A percentile compares a stretch with the other conserved stretches of the same genome.
These are phyloP conservation scores for Elephantulus edwardii DNA, from an alignment of 2,113 vertebrate species.

Conservation along the genomic window DNA sequence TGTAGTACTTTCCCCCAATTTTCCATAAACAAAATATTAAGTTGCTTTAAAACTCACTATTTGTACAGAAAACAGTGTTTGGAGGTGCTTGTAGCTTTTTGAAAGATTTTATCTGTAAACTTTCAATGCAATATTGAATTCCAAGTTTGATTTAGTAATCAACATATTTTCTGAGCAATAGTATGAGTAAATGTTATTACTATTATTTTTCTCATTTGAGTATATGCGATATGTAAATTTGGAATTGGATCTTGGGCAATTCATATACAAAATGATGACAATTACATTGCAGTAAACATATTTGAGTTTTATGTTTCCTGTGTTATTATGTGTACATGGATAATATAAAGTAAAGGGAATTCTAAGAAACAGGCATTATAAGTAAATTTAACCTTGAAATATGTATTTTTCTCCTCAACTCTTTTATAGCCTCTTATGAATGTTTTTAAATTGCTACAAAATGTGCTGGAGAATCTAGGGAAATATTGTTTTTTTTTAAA, in stretches of 20 bases:
- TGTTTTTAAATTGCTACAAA: conserved; percentile 40
- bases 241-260: conserved; percentile 41
- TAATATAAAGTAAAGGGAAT: conserved; percentile 48
- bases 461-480: conserved; percentile 11
- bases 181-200: conserved; percentile 45
- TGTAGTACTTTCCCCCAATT: neutral
- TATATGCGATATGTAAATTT: conserved; percentile 51
- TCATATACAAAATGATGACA: conserved; percentile 51
- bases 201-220: conserved; percentile 17
- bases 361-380: conserved; percentile 21
- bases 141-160: conserved; percentile 34
- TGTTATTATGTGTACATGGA: neutral
- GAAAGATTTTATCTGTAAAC: neutral
- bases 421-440: conserved; percentile 8
- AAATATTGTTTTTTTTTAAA: conserved; percentile 38
- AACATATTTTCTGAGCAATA: conserved; percentile 40
- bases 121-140: conserved; percentile 37
- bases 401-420: conserved; percentile 12
- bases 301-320: conserved; percentile 54
- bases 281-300: conserved; percentile 43
- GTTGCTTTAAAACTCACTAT: conserved; percentile 31
- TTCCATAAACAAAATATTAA: conserved; percentile 35
- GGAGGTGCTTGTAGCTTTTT: neutral
- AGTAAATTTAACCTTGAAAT: conserved; percentile 56
- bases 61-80: conserved; percentile 18